These are phyloP conservation scores for Patella vulgata DNA, from an alignment of 1,140 invertebrate genomes.

Conservation along the genomic window DNA sequence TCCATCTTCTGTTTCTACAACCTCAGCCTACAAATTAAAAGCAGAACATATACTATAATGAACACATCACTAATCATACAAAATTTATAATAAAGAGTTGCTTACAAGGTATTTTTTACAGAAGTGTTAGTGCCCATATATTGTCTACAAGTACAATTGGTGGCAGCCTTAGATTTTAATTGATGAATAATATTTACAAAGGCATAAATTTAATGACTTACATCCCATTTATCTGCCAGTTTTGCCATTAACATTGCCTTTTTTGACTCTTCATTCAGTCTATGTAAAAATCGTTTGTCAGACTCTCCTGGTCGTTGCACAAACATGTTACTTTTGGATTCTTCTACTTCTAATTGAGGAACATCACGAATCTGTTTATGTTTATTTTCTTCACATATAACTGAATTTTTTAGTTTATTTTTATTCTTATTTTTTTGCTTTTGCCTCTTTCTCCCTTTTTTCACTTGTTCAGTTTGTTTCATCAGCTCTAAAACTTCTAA, in stretches of 20 bases:
- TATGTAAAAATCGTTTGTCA: slow-evolving; percentile 35
- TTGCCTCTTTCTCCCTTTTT: slow-evolving; percentile 17
- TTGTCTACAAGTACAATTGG: too few relatives aligned
- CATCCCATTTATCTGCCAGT: slow-evolving; percentile 43
- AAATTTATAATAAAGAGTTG: too few relatives aligned
- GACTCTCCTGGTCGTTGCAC: slow-evolving; percentile 37
- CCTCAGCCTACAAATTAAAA: slow-evolving; percentile 21
- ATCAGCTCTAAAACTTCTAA: slow-evolving; percentile 16
- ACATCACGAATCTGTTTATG: slow-evolving; percentile 32
- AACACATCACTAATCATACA: too few relatives aligned
- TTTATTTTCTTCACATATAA: slow-evolving; percentile 26
- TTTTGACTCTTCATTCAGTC: slow-evolving; percentile 40
- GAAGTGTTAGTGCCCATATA: too few relatives aligned
- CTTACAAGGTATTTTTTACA: too few relatives aligned
- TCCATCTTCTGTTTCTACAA: slow-evolving; percentile 31
- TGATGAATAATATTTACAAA: too few relatives aligned
- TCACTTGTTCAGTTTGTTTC: slow-evolving; percentile 12
- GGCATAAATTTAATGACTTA: slow-evolving; percentile 14
- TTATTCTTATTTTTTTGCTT: neutral
- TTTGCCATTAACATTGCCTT: slow-evolving; percentile 38
- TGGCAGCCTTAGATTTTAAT: too few relatives aligned
- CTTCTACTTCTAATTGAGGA: too few relatives aligned
- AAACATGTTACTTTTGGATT: slow-evolving; percentile 41
- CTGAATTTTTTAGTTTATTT: neutral
- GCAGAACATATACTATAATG: neutral